A percentile compares a stretch with the other conserved stretches of the same genome.
Conservation (phyloP, 2,797 vertebrate genomes). For the Crocodylus rhombifer region DNA sequence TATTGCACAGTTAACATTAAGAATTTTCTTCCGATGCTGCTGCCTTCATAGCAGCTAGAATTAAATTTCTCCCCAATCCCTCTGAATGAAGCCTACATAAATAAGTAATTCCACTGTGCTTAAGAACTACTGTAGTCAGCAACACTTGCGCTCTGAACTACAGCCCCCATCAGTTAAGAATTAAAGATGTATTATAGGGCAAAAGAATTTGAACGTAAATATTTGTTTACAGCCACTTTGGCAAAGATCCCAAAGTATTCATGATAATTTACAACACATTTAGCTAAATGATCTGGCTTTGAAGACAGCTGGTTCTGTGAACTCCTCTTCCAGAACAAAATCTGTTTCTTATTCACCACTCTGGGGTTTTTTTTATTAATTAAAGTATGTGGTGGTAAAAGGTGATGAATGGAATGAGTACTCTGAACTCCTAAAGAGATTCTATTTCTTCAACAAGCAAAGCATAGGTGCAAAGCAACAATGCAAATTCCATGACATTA, state of each 20-base stretch:
- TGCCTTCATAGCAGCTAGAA: constrained; percentile 45
- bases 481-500: not conserved
- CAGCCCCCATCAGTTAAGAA: constrained; percentile 68
- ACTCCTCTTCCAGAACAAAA: constrained; percentile 59
- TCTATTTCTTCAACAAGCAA: not conserved
- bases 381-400: not conserved
- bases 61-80: constrained; percentile 40
- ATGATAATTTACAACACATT: constrained; percentile 79
- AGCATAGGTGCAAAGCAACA: not conserved
- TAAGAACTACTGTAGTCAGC: constrained; percentile 72
- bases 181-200: constrained; percentile 66
- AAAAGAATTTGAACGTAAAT: constrained; percentile 77
- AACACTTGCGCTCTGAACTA: constrained; percentile 61
- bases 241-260: constrained; percentile 76
- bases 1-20: constrained; percentile 49
- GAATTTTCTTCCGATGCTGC: constrained; percentile 42
- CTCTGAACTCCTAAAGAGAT: not conserved
- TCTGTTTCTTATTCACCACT: constrained; percentile 69
- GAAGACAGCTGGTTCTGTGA: constrained; percentile 67
- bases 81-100: constrained; percentile 61
- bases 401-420: not conserved
- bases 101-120: constrained; percentile 65
- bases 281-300: constrained; percentile 66
- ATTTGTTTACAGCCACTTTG: constrained; percentile 76
- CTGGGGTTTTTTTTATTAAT: not conserved